Conservation (phyloP, 2,888 invertebrate genomes). For the Drosophila yooni region DNA sequence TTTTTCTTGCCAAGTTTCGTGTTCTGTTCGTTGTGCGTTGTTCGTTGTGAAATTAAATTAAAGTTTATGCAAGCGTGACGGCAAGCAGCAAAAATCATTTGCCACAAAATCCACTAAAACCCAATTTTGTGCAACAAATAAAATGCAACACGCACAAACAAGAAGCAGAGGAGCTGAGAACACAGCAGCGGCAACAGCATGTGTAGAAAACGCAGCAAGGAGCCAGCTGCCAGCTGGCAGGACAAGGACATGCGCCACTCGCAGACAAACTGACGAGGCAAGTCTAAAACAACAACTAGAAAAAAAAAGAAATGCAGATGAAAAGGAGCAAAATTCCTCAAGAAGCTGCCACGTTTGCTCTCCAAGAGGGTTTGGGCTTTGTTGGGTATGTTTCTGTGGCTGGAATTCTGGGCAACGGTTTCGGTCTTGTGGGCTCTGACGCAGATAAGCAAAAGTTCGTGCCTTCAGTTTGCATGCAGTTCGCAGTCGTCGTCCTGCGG, state of each 20-base stretch:
- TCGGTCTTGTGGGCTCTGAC: conserved; percentile 39
- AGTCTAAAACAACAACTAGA: background rate
- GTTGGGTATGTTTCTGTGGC: conserved; percentile 30
- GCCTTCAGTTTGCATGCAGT: conserved; percentile 45
- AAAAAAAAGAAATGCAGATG: conserved; percentile 1
- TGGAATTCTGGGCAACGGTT: conserved; percentile 33
- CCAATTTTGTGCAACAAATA: conserved; percentile 79
- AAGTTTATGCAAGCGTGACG: conserved; percentile 81
- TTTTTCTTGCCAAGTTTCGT: conserved; percentile 14
- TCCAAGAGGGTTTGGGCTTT: conserved; percentile 5
- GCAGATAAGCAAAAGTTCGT: conserved; percentile 56
- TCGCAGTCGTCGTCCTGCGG: conserved; percentile 34
- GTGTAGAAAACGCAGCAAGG: conserved; percentile 42
- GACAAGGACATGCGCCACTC: conserved; percentile 33
- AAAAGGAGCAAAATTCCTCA: conserved; percentile 23
- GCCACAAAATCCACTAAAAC: conserved; percentile 81
- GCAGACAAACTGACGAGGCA: conserved; percentile 25
- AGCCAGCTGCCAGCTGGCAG: conserved; percentile 24
- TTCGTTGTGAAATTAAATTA: conserved; percentile 72
- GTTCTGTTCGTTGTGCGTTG: conserved; percentile 9
- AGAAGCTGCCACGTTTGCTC: conserved; percentile 38
- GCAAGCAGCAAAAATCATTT: conserved; percentile 77
- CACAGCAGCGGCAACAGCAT: conserved; percentile 24
- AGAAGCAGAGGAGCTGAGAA: conserved; percentile 13
- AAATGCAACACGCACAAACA: conserved; percentile 74